phyloP scores from a whole-genome alignment of 2,888 invertebrate species.

The Hirtodrosophila trivittata region DNA sequence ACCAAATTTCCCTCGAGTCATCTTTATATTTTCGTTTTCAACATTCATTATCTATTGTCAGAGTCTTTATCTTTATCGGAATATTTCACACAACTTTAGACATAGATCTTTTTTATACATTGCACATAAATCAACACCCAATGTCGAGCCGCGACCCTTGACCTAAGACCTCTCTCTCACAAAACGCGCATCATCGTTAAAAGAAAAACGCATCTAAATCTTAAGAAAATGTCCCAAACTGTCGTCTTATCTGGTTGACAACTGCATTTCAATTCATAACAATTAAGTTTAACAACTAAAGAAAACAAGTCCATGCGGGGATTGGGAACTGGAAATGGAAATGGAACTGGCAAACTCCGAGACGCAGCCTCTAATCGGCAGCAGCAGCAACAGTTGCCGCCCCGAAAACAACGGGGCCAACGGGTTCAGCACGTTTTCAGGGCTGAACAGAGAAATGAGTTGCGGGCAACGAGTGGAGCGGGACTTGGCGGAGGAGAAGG shows the following conservation, averaged over 20 bases:
- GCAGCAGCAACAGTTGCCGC: constrained; percentile 13
- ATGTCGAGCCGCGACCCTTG: no score
- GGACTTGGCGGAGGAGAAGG: no score
- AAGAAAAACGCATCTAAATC: no score
- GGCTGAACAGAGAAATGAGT: not conserved
- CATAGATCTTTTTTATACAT: constrained; percentile 6
- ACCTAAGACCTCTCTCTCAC: no score
- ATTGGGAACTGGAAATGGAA: constrained; percentile 4
- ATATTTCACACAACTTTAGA: constrained; percentile 3
- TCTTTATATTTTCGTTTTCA: no score
- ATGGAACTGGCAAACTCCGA: no score
- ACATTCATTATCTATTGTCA: no score
- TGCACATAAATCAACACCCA: no score
- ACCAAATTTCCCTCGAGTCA: no score
- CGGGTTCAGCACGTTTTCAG: constrained; percentile 37
- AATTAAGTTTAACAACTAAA: constrained; percentile 64
- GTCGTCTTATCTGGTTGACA: constrained; percentile 50
- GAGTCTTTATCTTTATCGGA: constrained; percentile 1
- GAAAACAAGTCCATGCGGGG: constrained; percentile 23
- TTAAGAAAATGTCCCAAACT: constrained; percentile 1
- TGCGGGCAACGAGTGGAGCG: not conserved
- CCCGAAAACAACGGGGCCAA: constrained; percentile 31
- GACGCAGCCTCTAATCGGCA: constrained; percentile 18
- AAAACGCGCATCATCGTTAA: no score
- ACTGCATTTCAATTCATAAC: constrained; percentile 74